Evolutionary conservation across 1,140 invertebrate species (phyloP).

Genomic region (Homalodisca vitripennis): DNA sequence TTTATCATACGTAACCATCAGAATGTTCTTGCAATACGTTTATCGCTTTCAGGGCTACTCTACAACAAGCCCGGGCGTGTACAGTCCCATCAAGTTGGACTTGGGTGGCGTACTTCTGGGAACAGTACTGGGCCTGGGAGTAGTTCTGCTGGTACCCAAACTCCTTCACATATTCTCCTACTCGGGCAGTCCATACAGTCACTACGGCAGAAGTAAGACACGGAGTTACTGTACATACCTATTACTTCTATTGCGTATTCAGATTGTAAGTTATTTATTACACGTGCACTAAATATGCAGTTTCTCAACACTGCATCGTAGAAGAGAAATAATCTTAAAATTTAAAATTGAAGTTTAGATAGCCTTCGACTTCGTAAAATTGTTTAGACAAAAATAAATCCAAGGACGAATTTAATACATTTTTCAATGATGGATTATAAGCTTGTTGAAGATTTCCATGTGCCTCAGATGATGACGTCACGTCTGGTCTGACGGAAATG

Average conservation of each 20-base stretch:
- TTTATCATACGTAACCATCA: too few relatives aligned
- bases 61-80: constrained; percentile 41
- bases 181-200: not conserved
- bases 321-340: too few relatives aligned
- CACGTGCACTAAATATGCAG: too few relatives aligned
- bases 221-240: too few relatives aligned
- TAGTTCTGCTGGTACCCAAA: constrained; percentile 75
- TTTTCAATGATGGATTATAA: too few relatives aligned
- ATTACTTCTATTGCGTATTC: too few relatives aligned
- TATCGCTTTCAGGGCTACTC: constrained; percentile 34
- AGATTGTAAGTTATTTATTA: too few relatives aligned
- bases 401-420: too few relatives aligned
- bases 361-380: too few relatives aligned
- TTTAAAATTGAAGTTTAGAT: too few relatives aligned
- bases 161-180: constrained; percentile 64
- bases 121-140: constrained; percentile 73
- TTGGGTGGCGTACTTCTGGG: constrained; percentile 76
- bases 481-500: constrained; percentile 58
- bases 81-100: constrained; percentile 74
- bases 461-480: not conserved
- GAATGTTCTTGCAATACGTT: not conserved
- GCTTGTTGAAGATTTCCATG: not conserved
- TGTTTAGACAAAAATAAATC: too few relatives aligned
- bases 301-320: too few relatives aligned
- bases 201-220: not conserved